Conservation (phyloP, 2,797 vertebrate species). For the Spinus pinus region DNA sequence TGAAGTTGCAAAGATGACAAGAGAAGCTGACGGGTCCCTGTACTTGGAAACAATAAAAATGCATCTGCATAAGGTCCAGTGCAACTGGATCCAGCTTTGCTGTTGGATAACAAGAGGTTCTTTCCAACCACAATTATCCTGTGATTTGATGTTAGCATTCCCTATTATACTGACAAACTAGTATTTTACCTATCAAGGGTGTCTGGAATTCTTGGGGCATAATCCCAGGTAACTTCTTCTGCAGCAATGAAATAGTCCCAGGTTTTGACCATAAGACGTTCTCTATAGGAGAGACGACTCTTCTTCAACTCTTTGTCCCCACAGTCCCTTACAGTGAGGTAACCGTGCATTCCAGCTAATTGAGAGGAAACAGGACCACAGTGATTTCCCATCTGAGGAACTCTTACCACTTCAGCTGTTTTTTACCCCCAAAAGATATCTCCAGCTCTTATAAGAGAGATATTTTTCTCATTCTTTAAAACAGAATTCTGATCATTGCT, state of each 20-base stretch:
- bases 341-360: constrained; percentile 87
- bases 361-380: background rate
- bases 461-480: background rate
- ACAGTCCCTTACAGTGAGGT: constrained; percentile 80
- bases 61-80: background rate
- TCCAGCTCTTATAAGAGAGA: background rate
- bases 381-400: background rate
- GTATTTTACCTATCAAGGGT: constrained; percentile 83
- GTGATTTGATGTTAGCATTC: background rate
- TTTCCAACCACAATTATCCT: background rate
- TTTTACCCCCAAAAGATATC: background rate
- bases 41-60: background rate
- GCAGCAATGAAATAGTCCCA: constrained; percentile 94
- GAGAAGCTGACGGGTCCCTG: background rate
- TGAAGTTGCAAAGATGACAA: background rate
- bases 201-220: constrained; percentile 77
- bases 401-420: background rate
- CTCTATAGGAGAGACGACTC: constrained; percentile 68
- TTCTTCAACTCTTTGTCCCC: constrained; percentile 66
- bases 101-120: background rate
- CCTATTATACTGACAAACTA: background rate
- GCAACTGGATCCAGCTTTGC: background rate
- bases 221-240: constrained; percentile 92
- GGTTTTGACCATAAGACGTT: constrained; percentile 76
- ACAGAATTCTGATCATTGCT: background rate